Conservation (phyloP, 2,888 invertebrate genomes). For the Ametastegia equiseti region DNA sequence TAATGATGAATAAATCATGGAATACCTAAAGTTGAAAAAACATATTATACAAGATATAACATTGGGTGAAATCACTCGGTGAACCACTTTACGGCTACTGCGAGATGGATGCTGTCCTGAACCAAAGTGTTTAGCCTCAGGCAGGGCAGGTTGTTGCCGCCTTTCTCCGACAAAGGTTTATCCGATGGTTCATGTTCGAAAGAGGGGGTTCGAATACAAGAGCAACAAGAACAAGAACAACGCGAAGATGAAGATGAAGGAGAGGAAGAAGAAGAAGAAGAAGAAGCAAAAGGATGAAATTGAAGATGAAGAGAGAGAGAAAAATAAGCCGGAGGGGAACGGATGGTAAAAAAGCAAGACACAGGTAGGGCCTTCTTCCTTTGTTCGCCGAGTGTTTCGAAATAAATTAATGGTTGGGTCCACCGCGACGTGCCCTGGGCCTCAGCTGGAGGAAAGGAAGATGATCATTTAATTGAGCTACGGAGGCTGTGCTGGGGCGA, state of each 20-base stretch:
- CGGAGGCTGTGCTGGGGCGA: constrained; percentile 33
- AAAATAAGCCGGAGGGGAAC: constrained; percentile 34
- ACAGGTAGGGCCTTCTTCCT: constrained; percentile 63
- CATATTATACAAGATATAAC: too few relatives aligned
- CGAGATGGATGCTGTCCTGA: constrained; percentile 36
- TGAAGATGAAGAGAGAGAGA: constrained; percentile 34
- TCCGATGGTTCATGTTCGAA: background rate
- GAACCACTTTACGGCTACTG: constrained; percentile 42
- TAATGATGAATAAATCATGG: background rate
- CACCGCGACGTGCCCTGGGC: constrained; percentile 53
- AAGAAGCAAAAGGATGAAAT: constrained; percentile 18
- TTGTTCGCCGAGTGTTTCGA: constrained; percentile 71
- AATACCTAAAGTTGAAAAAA: background rate
- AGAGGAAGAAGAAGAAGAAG: constrained; percentile 16
- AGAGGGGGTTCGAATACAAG: constrained; percentile 23
- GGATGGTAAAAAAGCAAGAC: constrained; percentile 48
- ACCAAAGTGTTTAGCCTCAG: constrained; percentile 58
- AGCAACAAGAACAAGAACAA: constrained; percentile 37
- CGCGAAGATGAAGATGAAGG: constrained; percentile 35
- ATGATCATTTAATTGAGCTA: constrained; percentile 68
- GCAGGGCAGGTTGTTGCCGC: constrained; percentile 68
- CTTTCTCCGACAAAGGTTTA: constrained; percentile 49
- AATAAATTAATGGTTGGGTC: constrained; percentile 72
- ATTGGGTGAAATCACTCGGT: constrained; percentile 12
- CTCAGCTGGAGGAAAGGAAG: constrained; percentile 59